Conservation (phyloP, 2,888 invertebrate species). For the Ochropleura plecta region DNA sequence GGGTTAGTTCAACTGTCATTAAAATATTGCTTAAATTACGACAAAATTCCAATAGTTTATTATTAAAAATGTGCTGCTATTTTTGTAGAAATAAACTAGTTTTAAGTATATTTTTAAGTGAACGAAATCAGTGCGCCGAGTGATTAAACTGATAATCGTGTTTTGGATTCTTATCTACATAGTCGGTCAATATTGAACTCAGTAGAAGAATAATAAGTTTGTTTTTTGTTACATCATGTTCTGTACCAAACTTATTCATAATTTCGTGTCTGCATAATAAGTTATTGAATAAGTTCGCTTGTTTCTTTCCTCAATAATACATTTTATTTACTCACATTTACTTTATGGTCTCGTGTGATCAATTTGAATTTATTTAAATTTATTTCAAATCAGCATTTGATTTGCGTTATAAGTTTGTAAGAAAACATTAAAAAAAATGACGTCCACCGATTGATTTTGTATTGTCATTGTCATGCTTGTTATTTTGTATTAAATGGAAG, state of each 20-base stretch:
- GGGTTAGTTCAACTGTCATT: constrained; percentile 74
- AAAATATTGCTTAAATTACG: not conserved
- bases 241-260: not conserved
- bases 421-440: not conserved
- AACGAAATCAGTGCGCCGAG: constrained; percentile 47
- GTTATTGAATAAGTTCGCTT: not conserved
- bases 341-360: not conserved
- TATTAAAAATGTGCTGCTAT: not conserved
- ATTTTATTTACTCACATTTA: too few relatives aligned
- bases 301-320: not conserved
- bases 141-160: constrained; percentile 50
- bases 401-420: constrained; percentile 6
- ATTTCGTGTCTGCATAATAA: not conserved
- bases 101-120: constrained; percentile 9
- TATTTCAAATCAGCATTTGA: constrained; percentile 26
- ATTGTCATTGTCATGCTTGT: not conserved
- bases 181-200: constrained; percentile 50
- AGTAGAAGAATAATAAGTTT: constrained; percentile 27
- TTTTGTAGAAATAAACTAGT: not conserved
- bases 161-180: constrained; percentile 48
- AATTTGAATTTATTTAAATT: constrained; percentile 48
- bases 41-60: not conserved
- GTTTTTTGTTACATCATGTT: constrained; percentile 50
- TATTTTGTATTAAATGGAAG: not conserved
- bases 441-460: not conserved